Evolutionary conservation across 2,888 invertebrate genomes (phyloP).

Genomic region (Perizoma affinitatum): DNA sequence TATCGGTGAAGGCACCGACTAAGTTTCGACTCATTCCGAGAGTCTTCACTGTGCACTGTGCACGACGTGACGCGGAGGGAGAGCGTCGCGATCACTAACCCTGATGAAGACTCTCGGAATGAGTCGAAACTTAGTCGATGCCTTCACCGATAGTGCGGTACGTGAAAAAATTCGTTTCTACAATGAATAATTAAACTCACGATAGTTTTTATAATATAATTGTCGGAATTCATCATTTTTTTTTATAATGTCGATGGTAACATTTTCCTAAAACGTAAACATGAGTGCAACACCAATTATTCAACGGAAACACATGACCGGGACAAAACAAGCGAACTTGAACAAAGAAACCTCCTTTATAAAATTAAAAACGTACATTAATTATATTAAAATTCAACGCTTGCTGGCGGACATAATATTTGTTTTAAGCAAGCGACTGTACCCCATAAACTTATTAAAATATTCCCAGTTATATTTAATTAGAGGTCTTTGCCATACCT

Average conservation of each 20-base stretch:
- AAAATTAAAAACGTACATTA: constrained; percentile 80
- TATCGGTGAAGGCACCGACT: no score
- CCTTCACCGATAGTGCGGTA: no score
- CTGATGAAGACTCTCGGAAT: no score
- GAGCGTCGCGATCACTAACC: no score
- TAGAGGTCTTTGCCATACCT: constrained; percentile 65
- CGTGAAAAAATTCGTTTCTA: no score
- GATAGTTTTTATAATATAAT: no score
- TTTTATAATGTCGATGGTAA: constrained; percentile 39
- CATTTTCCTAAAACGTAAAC: constrained; percentile 4
- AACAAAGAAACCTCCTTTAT: constrained; percentile 73
- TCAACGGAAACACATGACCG: constrained; percentile 21
- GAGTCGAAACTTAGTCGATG: no score
- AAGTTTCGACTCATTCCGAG: no score
- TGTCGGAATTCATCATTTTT: no score
- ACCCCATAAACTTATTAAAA: constrained; percentile 82
- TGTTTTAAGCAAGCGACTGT: constrained; percentile 69
- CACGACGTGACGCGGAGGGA: no score
- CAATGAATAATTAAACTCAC: no score
- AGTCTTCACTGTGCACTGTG: no score
- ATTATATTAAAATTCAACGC: constrained; percentile 82
- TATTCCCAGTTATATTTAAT: constrained; percentile 81
- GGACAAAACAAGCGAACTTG: constrained; percentile 26
- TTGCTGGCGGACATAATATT: constrained; percentile 76
- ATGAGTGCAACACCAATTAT: constrained; percentile 18